Conservation (phyloP, 64 coral and sea anemone species). For the Hydrozoanthus tunicans region DNA sequence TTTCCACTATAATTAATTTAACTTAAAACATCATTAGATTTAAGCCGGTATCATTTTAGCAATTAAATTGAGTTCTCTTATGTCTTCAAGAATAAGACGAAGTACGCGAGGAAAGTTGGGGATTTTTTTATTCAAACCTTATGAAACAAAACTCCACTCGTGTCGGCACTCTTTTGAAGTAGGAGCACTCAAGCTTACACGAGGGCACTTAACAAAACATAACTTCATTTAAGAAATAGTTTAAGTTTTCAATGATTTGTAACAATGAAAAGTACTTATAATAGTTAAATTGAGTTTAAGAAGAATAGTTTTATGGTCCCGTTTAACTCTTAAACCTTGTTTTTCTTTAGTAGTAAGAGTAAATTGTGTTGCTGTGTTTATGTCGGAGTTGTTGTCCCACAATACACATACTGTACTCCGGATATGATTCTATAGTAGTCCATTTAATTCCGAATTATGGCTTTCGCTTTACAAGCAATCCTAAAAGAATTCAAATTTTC, state of each 20-base stretch:
- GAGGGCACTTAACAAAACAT: conserved; percentile 17
- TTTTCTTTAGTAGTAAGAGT: background rate
- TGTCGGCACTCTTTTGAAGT: conserved; percentile 55
- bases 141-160: background rate
- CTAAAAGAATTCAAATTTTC: conserved; percentile 52
- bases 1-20: conserved; percentile 49
- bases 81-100: background rate
- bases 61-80: conserved; percentile 33
- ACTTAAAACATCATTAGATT: conserved; percentile 49
- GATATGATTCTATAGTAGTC: background rate
- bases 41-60: conserved; percentile 49
- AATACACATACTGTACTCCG: background rate
- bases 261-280: background rate
- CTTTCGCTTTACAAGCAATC: background rate
- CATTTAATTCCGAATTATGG: conserved; percentile 49
- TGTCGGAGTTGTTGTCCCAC: background rate
- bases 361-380: conserved; percentile 6
- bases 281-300: background rate
- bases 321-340: background rate
- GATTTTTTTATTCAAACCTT: background rate
- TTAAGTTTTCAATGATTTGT: background rate
- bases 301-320: background rate
- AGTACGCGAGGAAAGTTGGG: background rate
- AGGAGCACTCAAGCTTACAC: conserved; percentile 30
- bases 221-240: conserved; percentile 1